Evolutionary conservation across 2,113 vertebrate genomes (phyloP), one percentile per base, ranked within the genome.

Genomic region (Passer domesticus): DNA sequence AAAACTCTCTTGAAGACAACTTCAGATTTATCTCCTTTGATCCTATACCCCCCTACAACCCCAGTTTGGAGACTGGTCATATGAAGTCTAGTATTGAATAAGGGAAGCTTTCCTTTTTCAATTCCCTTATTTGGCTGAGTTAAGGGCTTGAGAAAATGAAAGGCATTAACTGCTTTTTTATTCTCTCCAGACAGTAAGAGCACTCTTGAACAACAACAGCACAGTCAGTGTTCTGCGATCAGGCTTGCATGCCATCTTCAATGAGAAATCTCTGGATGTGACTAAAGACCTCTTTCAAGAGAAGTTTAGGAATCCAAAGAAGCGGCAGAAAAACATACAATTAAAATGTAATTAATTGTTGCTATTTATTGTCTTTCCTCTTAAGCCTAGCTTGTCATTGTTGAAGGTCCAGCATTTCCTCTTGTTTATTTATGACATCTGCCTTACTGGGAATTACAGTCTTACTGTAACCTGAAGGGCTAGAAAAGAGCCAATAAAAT

Each of bases 341-440:
- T 75, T 97, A 59, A 98, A 97, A 97, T 98, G 98, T 98, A 98
- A 97, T 63, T 17, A 20, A 72, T 87, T 80, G 49, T 73, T 68
- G 7, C 31, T 92, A 3, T 68, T 10, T 55, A 66, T 79, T 79
- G 46, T 87, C 49, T 68, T 79, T 58, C 50, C 73, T 14, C 13
- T 52, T 46, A 67, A 73, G 28, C 35, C 35, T 72, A 59, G 33
- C 25, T 81, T 66, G 67, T 31, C n/a, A 11, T 75, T 83, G 17
- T 67, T 69, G 25, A 56, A 95, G 55, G 52, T 69, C 17, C 33
- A 70, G 73, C 35, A 44, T 87, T 96, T 96, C 75, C 44, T 56
- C 39, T 85, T 77, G 68, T 91, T 96, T 85, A 59, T 72, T 91
- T 60, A 62, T 79, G 49, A 56, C 28, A 68, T 83, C 68, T 90